Percentiles rank a stretch among this genome's conserved stretches.
phyloP scores from a whole-genome alignment of 2,888 invertebrate species.

The Tetragonula carbonaria region DNA sequence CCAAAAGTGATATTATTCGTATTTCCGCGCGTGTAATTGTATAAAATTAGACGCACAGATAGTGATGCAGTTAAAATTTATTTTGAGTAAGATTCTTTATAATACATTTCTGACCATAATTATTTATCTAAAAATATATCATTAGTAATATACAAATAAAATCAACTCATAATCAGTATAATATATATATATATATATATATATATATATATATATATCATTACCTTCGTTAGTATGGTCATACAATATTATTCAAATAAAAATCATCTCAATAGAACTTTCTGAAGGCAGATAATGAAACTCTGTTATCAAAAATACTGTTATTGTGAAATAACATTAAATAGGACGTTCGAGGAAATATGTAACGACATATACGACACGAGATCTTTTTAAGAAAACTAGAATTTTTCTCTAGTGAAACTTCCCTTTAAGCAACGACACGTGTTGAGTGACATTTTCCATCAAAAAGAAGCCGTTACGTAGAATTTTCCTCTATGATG shows the following conservation, averaged over 20 bases:
- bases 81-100: neutral
- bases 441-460: neutral
- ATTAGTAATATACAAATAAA: no score
- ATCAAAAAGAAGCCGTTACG: neutral
- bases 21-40: rapidly evolving
- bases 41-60: neutral
- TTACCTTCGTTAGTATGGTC: no score
- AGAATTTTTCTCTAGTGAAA: neutral
- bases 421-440: neutral
- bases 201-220: no score
- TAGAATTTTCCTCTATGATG: conserved; percentile 11
- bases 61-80: neutral
- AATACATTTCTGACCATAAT: no score
- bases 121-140: neutral
- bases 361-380: neutral
- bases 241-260: neutral
- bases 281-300: neutral
- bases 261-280: neutral
- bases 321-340: neutral
- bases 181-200: no score
- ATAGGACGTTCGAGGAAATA: neutral
- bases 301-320: neutral
- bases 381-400: neutral
- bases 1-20: neutral
- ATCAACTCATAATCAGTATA: no score